Conservation (phyloP, 2,797 vertebrate genomes). For the Calcarius lapponicus region DNA sequence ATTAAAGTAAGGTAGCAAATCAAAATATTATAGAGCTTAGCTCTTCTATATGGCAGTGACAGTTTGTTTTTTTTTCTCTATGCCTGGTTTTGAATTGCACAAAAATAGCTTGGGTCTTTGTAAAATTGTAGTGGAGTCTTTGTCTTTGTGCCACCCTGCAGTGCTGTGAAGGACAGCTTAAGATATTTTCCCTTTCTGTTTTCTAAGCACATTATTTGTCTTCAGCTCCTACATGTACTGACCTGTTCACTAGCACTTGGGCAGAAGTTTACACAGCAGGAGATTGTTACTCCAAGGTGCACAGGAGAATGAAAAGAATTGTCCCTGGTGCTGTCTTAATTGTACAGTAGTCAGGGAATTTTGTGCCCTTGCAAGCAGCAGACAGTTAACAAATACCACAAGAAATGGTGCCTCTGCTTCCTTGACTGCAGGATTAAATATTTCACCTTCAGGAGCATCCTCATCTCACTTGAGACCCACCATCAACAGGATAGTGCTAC, state of each 20-base stretch:
- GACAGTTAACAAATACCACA: background rate
- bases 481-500: background rate
- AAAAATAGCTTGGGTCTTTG: background rate
- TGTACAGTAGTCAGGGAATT: background rate
- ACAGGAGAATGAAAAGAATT: background rate
- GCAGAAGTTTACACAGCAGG: background rate
- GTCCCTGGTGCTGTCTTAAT: background rate
- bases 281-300: background rate
- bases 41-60: background rate
- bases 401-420: background rate
- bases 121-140: background rate
- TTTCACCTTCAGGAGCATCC: background rate
- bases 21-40: background rate
- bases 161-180: background rate
- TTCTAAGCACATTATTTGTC: background rate
- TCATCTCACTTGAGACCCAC: background rate
- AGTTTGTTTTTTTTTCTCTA: background rate
- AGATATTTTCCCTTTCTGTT: background rate
- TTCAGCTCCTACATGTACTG: background rate
- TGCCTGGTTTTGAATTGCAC: background rate
- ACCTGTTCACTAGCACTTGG: background rate
- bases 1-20: background rate
- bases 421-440: background rate
- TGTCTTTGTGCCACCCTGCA: background rate
- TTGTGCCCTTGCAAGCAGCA: background rate